These are phyloP conservation scores for Xyrichtys novacula DNA, from an alignment of 2,797 vertebrate species.

Conservation along the genomic window DNA sequence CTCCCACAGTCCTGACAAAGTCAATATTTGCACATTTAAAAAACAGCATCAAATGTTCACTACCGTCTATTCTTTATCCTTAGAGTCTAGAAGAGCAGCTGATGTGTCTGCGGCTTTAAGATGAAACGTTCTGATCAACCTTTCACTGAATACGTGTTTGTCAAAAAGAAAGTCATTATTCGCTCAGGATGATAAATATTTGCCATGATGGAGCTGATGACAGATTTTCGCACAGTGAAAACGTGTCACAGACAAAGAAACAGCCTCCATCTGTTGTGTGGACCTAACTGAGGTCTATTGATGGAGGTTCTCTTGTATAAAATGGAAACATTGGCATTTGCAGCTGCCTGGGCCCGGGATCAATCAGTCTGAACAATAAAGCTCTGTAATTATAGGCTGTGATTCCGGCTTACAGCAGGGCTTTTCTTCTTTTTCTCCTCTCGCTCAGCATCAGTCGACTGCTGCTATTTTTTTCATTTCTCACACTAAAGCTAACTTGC, in stretches of 20 bases:
- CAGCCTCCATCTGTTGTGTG: constrained; percentile 50
- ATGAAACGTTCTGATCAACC: constrained; percentile 1
- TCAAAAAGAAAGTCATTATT: constrained; percentile 3
- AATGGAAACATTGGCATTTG: constrained; percentile 72
- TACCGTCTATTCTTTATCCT: neutral
- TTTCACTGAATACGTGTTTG: neutral
- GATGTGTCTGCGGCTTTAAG: constrained; percentile 3
- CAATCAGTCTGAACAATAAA: constrained; percentile 80
- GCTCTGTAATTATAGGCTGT: constrained; percentile 76
- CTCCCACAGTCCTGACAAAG: neutral
- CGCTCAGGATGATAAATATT: constrained; percentile 8
- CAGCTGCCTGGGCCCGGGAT: constrained; percentile 75
- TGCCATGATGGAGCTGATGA: constrained; percentile 9
- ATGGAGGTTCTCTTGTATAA: constrained; percentile 51
- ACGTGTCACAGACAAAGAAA: constrained; percentile 34
- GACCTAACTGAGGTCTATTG: constrained; percentile 49
- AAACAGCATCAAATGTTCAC: neutral
- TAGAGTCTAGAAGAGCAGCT: neutral
- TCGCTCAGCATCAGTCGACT: constrained; percentile 24
- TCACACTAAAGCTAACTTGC: constrained; percentile 30
- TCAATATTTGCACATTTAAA: too few species aligned
- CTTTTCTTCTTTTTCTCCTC: constrained; percentile 39
- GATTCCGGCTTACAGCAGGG: constrained; percentile 43
- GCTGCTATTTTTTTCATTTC: constrained; percentile 28
- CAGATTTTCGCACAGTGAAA: constrained; percentile 30